Percentiles rank a stretch among this genome's conserved stretches.
These are phyloP conservation scores for Aphaenogaster floridana DNA, from an alignment of 1,140 invertebrate species.

Conservation along the genomic window DNA sequence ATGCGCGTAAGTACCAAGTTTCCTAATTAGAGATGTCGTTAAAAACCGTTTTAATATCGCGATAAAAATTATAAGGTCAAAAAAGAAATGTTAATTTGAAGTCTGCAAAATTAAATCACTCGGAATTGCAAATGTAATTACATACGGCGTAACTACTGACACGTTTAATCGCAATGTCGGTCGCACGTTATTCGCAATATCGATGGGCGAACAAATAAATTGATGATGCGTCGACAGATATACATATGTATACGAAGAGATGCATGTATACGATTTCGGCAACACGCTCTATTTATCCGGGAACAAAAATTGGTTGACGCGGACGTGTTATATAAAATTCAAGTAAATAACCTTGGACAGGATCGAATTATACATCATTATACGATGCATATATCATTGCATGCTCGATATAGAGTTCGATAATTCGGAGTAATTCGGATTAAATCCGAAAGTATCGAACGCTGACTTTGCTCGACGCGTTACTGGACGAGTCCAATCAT, in stretches of 20 bases:
- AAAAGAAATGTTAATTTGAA: background rate
- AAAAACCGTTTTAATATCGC: background rate
- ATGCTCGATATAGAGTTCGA: background rate
- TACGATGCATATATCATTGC: no score
- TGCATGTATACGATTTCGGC: background rate
- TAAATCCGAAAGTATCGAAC: background rate
- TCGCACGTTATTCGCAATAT: background rate
- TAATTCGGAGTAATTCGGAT: background rate
- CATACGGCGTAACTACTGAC: background rate
- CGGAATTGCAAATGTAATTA: constrained; percentile 10
- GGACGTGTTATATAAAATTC: background rate
- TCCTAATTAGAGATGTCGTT: background rate
- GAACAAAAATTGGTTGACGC: constrained; percentile 6
- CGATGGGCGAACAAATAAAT: constrained; percentile 1
- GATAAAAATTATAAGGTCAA: background rate
- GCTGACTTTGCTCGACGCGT: background rate
- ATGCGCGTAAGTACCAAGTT: background rate
- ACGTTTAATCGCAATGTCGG: background rate
- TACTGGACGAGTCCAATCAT: background rate
- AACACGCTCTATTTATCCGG: background rate
- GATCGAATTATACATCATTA: background rate
- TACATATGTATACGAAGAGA: background rate
- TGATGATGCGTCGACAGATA: background rate
- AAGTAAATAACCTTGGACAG: background rate
- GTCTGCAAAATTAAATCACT: background rate